Evolutionary conservation across 1,140 invertebrate genomes (phyloP).

Genomic region (Penaeus chinensis): DNA sequence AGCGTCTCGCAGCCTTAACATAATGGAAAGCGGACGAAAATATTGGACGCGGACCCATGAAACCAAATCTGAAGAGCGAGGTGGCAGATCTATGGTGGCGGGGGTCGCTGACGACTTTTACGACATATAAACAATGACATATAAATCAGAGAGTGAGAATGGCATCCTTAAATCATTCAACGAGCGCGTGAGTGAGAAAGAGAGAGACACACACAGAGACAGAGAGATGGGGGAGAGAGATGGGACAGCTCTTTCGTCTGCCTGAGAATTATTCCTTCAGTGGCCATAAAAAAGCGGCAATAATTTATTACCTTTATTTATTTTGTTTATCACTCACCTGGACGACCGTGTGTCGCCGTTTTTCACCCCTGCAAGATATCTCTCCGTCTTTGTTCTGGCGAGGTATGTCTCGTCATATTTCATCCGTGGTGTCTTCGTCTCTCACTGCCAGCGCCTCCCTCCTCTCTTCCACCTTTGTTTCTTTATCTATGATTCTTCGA

Average conservation of each 20-base stretch:
- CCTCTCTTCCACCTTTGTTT: too few species aligned
- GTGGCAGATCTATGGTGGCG: conserved; percentile 52
- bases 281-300: background rate
- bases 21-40: too few species aligned
- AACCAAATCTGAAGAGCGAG: background rate
- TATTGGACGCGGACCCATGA: background rate
- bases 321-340: conserved; percentile 11
- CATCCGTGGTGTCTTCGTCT: background rate
- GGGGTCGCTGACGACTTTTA: conserved; percentile 28
- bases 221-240: conserved; percentile 16
- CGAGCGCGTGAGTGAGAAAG: conserved; percentile 17
- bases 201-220: conserved; percentile 1
- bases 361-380: background rate
- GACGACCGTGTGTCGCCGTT: background rate
- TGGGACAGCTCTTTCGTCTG: conserved; percentile 3
- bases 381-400: background rate
- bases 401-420: conserved; percentile 24
- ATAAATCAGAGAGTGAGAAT: conserved; percentile 56
- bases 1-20: too few species aligned
- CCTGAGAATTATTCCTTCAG: background rate
- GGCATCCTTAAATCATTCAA: conserved; percentile 56
- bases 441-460: too few species aligned
- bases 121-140: conserved; percentile 60
- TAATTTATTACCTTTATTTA: conserved; percentile 24
- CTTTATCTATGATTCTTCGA: too few species aligned